These are phyloP conservation scores for Anolis carolinensis DNA, from an alignment of 2,113 vertebrate species.

Conservation along the genomic window DNA sequence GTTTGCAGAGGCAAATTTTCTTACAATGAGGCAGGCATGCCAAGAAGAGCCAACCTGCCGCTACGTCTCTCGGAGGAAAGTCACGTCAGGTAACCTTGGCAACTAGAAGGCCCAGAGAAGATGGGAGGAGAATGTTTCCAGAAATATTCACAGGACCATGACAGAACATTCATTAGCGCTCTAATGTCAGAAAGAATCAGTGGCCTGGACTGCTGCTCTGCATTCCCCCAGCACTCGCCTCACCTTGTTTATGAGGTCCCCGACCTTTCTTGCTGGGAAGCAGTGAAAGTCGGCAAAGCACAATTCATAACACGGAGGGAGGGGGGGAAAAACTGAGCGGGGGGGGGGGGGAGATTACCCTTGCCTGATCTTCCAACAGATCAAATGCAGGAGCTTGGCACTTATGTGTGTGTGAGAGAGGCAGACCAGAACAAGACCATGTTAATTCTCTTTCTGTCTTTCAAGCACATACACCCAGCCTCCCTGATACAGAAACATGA, in stretches of 20 bases:
- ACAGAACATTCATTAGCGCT: slow-evolving; percentile 68
- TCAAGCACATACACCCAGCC: not conserved
- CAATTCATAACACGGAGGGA: not conserved
- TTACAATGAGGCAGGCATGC: slow-evolving; percentile 16
- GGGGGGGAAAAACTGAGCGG: not conserved
- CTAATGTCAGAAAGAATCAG: slow-evolving; percentile 62
- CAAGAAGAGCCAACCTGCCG: slow-evolving; percentile 17
- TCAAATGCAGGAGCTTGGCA: fast-evolving
- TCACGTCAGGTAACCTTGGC: slow-evolving; percentile 69
- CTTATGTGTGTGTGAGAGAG: not conserved
- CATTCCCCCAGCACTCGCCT: slow-evolving; percentile 43
- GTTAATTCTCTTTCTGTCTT: not conserved
- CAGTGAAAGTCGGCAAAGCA: slow-evolving; percentile 44
- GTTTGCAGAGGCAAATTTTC: not conserved
- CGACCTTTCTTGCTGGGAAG: slow-evolving; percentile 58
- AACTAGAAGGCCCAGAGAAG: slow-evolving; percentile 35
- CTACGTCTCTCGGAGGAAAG: slow-evolving; percentile 43
- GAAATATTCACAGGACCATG: slow-evolving; percentile 68
- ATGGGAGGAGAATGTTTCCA: slow-evolving; percentile 57
- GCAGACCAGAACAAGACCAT: not conserved
- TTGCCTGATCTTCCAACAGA: not conserved
- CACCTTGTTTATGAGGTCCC: slow-evolving; percentile 67
- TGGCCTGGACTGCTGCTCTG: slow-evolving; percentile 13
- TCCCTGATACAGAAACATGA: not conserved
- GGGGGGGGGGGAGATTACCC: slow-evolving; percentile 32